Evolutionary conservation across 2,113 vertebrate species (phyloP).

Genomic region (Ancistrus triradiatus): DNA sequence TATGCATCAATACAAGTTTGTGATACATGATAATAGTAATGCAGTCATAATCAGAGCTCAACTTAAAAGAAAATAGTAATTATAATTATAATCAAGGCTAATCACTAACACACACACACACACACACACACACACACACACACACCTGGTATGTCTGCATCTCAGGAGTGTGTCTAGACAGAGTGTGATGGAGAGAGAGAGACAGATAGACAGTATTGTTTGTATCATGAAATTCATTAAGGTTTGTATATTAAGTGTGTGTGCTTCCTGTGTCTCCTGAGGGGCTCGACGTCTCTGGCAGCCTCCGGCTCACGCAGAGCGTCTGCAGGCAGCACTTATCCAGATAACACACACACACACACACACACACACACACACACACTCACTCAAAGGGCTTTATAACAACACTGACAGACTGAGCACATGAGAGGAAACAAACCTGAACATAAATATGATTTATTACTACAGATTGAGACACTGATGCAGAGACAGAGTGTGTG

Average conservation of each 20-base stretch:
- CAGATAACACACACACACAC: conserved; percentile 60
- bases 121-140: too few species aligned
- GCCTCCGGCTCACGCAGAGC: conserved; percentile 2
- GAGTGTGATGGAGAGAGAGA: conserved; percentile 1
- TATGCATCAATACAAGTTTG: too few species aligned
- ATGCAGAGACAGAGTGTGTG: too few species aligned
- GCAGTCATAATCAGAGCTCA: too few species aligned
- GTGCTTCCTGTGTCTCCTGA: conserved; percentile 66
- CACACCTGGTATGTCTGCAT: too few species aligned
- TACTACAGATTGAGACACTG: conserved; percentile 14
- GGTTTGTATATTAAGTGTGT: conserved; percentile 9
- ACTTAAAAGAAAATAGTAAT: too few species aligned
- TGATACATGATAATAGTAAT: too few species aligned
- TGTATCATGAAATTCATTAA: not conserved
- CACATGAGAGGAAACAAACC: conserved; percentile 48
- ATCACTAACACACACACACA: too few species aligned
- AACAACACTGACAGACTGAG: conserved; percentile 71
- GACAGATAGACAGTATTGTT: not conserved
- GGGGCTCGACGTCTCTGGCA: conserved; percentile 45
- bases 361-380: conserved; percentile 17
- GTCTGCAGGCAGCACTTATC: conserved; percentile 73
- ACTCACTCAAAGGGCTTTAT: conserved; percentile 52
- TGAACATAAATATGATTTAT: conserved; percentile 26
- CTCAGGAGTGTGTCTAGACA: not conserved
- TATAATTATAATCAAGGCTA: too few species aligned